These are phyloP conservation scores for Canis aureus DNA, from an alignment of 2,113 vertebrate genomes.

Conservation along the genomic window DNA sequence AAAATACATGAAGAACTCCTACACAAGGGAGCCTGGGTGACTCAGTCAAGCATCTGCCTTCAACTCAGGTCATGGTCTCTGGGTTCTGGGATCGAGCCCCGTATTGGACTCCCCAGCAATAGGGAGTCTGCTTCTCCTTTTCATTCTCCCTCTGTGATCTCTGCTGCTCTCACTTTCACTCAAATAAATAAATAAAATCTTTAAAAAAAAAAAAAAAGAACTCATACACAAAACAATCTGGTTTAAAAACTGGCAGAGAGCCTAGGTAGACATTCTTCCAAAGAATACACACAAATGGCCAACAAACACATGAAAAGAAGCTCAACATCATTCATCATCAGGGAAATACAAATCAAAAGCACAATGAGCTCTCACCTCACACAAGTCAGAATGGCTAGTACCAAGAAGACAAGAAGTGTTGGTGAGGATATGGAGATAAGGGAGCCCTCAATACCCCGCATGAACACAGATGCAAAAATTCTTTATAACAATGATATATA, in stretches of 20 bases:
- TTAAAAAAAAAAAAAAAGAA: not conserved
- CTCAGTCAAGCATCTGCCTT: not conserved
- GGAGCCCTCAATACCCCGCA: not conserved
- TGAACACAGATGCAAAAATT: not conserved
- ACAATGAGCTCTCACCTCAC: not conserved
- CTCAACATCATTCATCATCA: not conserved
- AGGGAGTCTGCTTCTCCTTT: not conserved
- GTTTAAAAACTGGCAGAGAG: not conserved
- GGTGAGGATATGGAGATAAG: not conserved
- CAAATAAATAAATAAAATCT: not conserved
- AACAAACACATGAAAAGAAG: not conserved
- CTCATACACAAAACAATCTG: not conserved
- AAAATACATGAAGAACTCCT: not conserved
- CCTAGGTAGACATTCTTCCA: not conserved
- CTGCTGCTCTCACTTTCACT: not conserved
- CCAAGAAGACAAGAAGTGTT: not conserved
- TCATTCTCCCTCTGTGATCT: not conserved
- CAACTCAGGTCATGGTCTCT: not conserved
- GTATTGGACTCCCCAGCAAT: not conserved
- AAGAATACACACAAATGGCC: not conserved
- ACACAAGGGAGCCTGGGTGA: not conserved
- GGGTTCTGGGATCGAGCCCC: not conserved
- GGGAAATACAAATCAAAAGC: not conserved
- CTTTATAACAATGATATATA: not conserved
- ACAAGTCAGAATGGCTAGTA: not conserved